Conservation (phyloP, 2,888 invertebrate species). For the Mimas tiliae region DNA sequence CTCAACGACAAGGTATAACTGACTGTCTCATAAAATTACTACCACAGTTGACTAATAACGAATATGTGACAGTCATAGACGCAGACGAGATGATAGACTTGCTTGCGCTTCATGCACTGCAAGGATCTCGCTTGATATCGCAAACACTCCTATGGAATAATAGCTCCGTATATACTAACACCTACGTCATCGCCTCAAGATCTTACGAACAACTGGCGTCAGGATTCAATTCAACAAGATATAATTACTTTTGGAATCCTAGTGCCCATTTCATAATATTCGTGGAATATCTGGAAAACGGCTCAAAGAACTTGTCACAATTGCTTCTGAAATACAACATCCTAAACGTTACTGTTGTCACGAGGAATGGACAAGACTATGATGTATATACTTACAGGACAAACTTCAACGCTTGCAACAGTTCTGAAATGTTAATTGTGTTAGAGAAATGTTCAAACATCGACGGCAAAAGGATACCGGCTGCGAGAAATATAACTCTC, state of each 20-base stretch:
- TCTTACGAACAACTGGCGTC: background rate
- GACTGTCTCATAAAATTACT: background rate
- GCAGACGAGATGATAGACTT: background rate
- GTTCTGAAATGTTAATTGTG: background rate
- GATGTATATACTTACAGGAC: background rate
- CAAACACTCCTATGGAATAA: background rate
- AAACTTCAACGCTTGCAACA: slow-evolving; percentile 3
- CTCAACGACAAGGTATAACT: background rate
- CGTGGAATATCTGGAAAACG: background rate
- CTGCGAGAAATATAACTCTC: background rate
- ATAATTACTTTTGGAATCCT: slow-evolving; percentile 13
- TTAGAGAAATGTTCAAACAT: background rate
- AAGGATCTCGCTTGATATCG: background rate
- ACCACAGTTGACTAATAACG: background rate
- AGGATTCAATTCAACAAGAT: background rate
- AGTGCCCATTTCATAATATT: background rate
- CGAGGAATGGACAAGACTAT: background rate
- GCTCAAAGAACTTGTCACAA: background rate
- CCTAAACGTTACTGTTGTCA: background rate
- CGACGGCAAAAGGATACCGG: background rate
- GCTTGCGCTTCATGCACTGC: background rate
- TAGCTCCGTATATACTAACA: background rate
- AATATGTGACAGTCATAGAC: background rate
- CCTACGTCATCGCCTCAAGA: slow-evolving; percentile 4
- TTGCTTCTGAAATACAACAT: slow-evolving; percentile 1